Base-by-base conservation (phyloP, 1,140 invertebrate species). In the Babylonia areolata region DNA sequence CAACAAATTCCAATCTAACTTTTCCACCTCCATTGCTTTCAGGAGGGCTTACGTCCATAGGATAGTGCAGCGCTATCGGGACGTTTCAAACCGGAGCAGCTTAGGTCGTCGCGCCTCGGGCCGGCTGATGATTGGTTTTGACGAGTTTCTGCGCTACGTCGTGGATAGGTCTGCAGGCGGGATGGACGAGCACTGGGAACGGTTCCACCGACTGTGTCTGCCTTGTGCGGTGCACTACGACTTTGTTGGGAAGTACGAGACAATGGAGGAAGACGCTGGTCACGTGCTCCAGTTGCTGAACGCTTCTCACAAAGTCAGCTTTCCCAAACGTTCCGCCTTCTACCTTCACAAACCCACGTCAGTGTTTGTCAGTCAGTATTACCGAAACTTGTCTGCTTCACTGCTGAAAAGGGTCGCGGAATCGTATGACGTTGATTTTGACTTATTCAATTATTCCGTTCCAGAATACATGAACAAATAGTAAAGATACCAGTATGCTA, bases 181-280 rank as follows among this genome's bases (percentile, higher is more conserved):
- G 6, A 46, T 83, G 75, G 83, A 86, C n/a, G n/a, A n/a, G n/a
- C n/a, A n/a, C n/a, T n/a, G n/a, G n/a, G n/a, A n/a, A n/a, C n/a
- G n/a, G n/a, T n/a, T n/a, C n/a, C n/a, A n/a, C n/a, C n/a, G n/a
- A n/a, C n/a, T n/a, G n/a, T n/a, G n/a, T n/a, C n/a, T 33, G 80
- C 81, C 85, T 20, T 86, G 85, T 40, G 35, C 58, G 12, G 40
- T 81, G 17, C 54, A 78, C 54, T 86, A 86, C 46, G 81, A 86
- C 54, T 86, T 83, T 37, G 51, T 86, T 5, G 85, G 85, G 28
- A 73, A 83, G n/a, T n/a, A 77, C 6, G 54, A 73, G 40, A 33
- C 6, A 2, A 11, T 86, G 23, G 80, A 79, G 20, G 54, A 86
- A 12, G 85, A 86, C 46, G 64, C 64, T 12, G n/a, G 3, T 5